Evolutionary conservation across 2,888 invertebrate species (phyloP).

Genomic region (Zootermopsis nevadensis): DNA sequence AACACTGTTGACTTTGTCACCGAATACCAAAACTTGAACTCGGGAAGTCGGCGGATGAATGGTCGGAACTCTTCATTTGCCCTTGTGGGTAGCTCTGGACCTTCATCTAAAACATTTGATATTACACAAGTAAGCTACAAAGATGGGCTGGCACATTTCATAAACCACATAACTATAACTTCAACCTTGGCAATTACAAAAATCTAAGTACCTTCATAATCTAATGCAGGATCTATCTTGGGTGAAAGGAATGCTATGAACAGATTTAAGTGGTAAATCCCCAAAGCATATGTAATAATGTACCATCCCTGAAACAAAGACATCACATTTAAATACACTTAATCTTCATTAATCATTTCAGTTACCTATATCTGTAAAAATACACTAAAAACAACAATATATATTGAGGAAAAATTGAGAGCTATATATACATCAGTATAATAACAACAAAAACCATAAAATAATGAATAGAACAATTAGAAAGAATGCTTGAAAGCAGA

Average conservation of each 20-base stretch:
- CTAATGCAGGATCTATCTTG: constrained; percentile 98
- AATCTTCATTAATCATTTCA: not conserved
- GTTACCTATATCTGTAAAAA: too few species aligned
- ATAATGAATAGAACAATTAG: too few species aligned
- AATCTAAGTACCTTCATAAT: constrained; percentile 81
- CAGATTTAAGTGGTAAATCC: constrained; percentile 98
- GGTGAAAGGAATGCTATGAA: constrained; percentile 99
- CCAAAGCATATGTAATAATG: constrained; percentile 98
- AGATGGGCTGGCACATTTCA: not conserved
- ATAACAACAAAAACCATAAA: too few species aligned
- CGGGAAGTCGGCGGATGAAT: constrained; percentile 94
- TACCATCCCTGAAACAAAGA: constrained; percentile 92
- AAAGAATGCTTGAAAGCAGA: too few species aligned
- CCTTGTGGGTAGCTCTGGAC: constrained; percentile 93
- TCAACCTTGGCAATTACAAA: not conserved
- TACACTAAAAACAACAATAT: too few species aligned
- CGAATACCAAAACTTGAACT: constrained; percentile 99
- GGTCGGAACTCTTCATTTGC: constrained; percentile 98
- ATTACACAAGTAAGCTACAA: constrained; percentile 7
- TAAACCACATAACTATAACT: not conserved
- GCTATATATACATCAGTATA: too few species aligned
- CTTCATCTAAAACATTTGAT: constrained; percentile 69
- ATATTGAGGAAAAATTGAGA: too few species aligned
- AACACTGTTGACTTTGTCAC: constrained; percentile 93
- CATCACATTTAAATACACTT: constrained; percentile 43